Evolutionary conservation across 1,140 invertebrate genomes (phyloP).

Genomic region (Drosophila kurseongensis): DNA sequence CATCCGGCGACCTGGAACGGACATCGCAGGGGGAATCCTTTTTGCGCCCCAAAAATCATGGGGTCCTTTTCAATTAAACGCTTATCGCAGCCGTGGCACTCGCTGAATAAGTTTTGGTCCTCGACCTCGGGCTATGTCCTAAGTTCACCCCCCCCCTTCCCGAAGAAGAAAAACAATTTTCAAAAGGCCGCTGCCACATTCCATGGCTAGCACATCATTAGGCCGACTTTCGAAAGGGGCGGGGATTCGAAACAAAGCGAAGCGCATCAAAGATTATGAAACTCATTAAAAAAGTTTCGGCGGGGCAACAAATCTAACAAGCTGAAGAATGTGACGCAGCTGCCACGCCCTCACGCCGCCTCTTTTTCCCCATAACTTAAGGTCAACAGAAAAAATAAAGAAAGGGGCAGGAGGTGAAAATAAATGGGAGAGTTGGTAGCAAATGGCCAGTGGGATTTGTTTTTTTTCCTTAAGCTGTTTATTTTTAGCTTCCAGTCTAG

Average conservation of each 20-base stretch:
- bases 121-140: not conserved
- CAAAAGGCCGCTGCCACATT: slow-evolving; percentile 35
- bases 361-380: slow-evolving; percentile 28
- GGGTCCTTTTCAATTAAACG: slow-evolving; percentile 73
- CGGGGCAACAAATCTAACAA: slow-evolving; percentile 55
- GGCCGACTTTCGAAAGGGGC: slow-evolving; percentile 18
- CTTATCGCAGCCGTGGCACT: slow-evolving; percentile 66
- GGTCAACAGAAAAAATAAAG: slow-evolving; percentile 1
- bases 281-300: slow-evolving; percentile 79
- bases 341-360: not conserved
- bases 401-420: not conserved
- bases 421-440: slow-evolving; percentile 3
- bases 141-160: not conserved
- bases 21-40: slow-evolving; percentile 28
- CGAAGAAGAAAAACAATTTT: slow-evolving; percentile 44
- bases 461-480: slow-evolving; percentile 24
- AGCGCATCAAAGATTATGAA: slow-evolving; percentile 76
- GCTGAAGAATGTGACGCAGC: slow-evolving; percentile 41
- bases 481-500: slow-evolving; percentile 24
- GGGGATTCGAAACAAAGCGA: slow-evolving; percentile 47
- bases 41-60: slow-evolving; percentile 1
- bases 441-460: slow-evolving; percentile 25
- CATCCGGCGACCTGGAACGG: slow-evolving; percentile 35
- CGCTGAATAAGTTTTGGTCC: slow-evolving; percentile 39
- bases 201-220: slow-evolving; percentile 53